Evolutionary conservation across 2,797 vertebrate species (phyloP).

Genomic region (Diceros bicornis): DNA sequence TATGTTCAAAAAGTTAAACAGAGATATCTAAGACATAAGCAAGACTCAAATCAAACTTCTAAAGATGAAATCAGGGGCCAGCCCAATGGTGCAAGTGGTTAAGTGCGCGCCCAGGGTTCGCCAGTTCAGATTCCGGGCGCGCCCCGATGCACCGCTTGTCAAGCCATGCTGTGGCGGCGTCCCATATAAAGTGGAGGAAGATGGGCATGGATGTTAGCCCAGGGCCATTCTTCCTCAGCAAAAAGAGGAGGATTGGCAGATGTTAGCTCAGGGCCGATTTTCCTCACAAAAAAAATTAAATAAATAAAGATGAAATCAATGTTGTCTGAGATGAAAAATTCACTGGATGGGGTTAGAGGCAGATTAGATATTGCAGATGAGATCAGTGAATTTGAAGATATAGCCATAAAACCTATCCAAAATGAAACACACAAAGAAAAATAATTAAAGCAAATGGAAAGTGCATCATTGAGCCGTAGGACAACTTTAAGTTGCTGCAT

Average conservation of each 20-base stretch:
- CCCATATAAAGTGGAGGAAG: too few species aligned
- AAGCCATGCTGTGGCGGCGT: too few species aligned
- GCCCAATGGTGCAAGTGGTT: too few species aligned
- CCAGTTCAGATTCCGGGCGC: too few species aligned
- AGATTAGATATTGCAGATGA: not conserved
- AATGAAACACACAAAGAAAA: not conserved
- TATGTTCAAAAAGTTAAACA: not conserved
- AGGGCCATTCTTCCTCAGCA: too few species aligned
- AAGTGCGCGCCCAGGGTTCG: too few species aligned
- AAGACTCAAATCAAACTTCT: not conserved
- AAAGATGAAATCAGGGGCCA: not conserved
- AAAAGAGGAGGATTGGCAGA: too few species aligned
- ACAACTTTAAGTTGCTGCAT: not conserved
- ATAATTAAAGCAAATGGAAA: not conserved
- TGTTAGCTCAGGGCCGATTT: too few species aligned
- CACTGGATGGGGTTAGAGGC: not conserved
- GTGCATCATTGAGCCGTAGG: not conserved
- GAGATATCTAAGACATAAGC: not conserved
- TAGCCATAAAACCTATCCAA: not conserved
- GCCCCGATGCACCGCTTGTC: too few species aligned
- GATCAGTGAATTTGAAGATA: not conserved
- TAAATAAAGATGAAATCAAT: not conserved
- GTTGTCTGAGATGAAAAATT: not conserved
- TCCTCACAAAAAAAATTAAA: too few species aligned
- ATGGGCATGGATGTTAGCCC: too few species aligned